These are phyloP conservation scores for Sigmodon hispidus DNA, from an alignment of 2,113 vertebrate genomes.

Conservation along the genomic window DNA sequence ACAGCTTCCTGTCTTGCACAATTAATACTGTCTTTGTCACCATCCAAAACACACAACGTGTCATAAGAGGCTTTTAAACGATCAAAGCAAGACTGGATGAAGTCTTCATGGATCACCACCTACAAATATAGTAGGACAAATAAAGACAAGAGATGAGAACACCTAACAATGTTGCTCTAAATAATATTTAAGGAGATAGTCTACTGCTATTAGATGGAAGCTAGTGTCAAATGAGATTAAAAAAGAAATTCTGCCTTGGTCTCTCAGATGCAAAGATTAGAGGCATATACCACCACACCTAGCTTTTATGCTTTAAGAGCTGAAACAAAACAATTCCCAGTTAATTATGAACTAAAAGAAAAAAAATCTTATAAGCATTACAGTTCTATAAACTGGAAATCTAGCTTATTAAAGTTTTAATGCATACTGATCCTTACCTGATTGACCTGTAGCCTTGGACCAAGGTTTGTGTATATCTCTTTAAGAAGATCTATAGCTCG, in stretches of 20 bases:
- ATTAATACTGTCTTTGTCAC: conserved; percentile 99
- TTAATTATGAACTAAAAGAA: conserved; percentile 30
- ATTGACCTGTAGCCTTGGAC: conserved; percentile 98
- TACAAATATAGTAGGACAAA: conserved; percentile 81
- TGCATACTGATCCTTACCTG: conserved; percentile 89
- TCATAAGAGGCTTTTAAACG: conserved; percentile 99
- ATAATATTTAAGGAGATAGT: conserved; percentile 10
- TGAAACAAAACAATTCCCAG: conserved; percentile 26
- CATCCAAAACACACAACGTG: conserved; percentile 97
- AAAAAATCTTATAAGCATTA: background rate
- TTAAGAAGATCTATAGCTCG: conserved; percentile 99
- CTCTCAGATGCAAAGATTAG: background rate
- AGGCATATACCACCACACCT: background rate
- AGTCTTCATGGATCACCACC: conserved; percentile 99
- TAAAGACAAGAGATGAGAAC: background rate
- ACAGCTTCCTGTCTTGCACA: conserved; percentile 98
- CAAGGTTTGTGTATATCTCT: conserved; percentile 99
- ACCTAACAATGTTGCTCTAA: background rate
- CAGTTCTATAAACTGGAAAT: background rate
- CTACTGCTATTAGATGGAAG: background rate
- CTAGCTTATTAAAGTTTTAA: conserved; percentile 20
- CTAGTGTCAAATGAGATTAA: background rate
- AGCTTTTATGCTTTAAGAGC: background rate
- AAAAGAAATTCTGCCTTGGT: background rate
- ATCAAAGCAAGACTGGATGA: conserved; percentile 99